These are phyloP conservation scores for Brenthis daphne DNA, from an alignment of 2,888 invertebrate species.

Conservation along the genomic window DNA sequence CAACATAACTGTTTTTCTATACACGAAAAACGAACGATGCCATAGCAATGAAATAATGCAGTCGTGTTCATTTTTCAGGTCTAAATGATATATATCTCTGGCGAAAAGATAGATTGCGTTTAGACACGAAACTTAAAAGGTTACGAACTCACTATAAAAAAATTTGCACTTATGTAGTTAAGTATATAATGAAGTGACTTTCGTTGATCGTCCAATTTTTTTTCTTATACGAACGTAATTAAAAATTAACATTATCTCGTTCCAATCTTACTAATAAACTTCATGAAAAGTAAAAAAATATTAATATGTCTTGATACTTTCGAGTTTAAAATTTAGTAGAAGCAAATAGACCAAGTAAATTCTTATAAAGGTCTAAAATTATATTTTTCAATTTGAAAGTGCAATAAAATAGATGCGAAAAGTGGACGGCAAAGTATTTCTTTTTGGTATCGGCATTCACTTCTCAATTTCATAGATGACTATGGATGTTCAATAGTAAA, in stretches of 20 bases:
- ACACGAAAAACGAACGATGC: slow-evolving; percentile 3
- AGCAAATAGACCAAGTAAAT: too few species aligned
- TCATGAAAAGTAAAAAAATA: too few species aligned
- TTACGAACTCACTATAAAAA: slow-evolving; percentile 6
- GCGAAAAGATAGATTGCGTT: slow-evolving; percentile 24
- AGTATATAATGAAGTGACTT: background rate
- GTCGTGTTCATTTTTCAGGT: slow-evolving; percentile 28
- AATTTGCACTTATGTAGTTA: background rate
- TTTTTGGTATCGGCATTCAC: background rate
- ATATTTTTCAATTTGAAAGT: background rate
- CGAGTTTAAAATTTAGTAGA: too few species aligned
- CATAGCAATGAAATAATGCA: slow-evolving; percentile 22
- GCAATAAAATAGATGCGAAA: background rate
- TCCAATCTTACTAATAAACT: too few species aligned
- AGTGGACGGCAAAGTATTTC: background rate
- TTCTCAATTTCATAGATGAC: background rate
- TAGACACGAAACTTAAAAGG: slow-evolving; percentile 28
- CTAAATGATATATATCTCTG: slow-evolving; percentile 18
- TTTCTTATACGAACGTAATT: background rate
- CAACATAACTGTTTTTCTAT: background rate
- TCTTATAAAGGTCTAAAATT: background rate
- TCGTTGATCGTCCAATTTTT: background rate
- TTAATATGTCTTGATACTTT: too few species aligned
- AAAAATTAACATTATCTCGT: too few species aligned
- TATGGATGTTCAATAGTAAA: background rate